These are phyloP conservation scores for Thereuonema tuberculata DNA, from an alignment of 1,140 invertebrate genomes.

Conservation along the genomic window DNA sequence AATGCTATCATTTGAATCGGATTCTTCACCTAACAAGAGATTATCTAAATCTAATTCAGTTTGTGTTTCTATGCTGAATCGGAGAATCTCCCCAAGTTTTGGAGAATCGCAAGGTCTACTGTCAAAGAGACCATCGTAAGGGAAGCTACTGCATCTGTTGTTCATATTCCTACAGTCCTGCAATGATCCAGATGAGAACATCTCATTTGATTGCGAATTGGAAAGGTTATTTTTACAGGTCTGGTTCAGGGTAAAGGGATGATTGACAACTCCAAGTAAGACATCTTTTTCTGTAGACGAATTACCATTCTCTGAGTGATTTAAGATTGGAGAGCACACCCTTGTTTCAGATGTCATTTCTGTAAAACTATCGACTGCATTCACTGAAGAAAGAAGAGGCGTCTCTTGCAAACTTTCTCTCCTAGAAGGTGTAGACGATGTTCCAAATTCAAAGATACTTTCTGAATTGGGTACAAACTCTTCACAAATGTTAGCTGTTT, in stretches of 20 bases:
- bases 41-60: constrained; percentile 1
- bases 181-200: too few relatives aligned
- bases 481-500: background rate
- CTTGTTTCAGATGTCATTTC: background rate
- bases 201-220: too few relatives aligned
- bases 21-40: background rate
- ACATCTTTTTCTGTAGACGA: constrained; percentile 4
- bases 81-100: background rate
- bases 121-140: background rate
- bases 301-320: background rate
- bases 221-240: too few relatives aligned
- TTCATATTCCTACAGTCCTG: too few relatives aligned
- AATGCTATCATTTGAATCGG: background rate
- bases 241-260: background rate
- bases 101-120: background rate
- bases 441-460: background rate
- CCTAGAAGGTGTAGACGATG: background rate
- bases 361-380: background rate
- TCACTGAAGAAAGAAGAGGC: background rate
- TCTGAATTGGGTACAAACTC: background rate
- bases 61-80: constrained; percentile 6
- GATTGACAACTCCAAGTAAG: background rate
- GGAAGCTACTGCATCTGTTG: background rate
- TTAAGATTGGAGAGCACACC: background rate
- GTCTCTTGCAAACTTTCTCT: background rate